phyloP scores from a whole-genome alignment of 2,113 vertebrate genomes.

The Xenopus laevis region DNA sequence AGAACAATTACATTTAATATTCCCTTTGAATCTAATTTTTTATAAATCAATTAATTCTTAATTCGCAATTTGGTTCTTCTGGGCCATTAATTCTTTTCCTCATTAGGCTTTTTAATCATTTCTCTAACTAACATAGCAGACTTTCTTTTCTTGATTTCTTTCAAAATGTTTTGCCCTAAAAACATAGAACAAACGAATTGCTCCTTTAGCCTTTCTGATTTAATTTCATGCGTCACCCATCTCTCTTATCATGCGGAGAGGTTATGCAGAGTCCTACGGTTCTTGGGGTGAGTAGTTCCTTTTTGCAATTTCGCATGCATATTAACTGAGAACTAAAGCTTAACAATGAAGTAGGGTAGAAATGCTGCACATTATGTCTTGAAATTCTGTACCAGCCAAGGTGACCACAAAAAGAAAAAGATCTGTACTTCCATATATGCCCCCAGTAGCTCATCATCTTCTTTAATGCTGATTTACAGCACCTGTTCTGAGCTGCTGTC shows the following conservation, averaged over 20 bases:
- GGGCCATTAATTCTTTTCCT: conserved; percentile 59
- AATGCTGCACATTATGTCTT: no score
- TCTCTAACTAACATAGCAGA: conserved; percentile 46
- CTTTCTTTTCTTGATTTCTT: conserved; percentile 4
- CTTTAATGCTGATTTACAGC: no score
- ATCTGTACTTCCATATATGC: no score
- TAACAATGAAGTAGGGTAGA: no score
- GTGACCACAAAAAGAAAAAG: no score
- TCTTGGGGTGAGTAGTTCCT: not conserved
- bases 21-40: conserved; percentile 59
- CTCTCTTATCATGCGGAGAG: not conserved
- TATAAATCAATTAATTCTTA: conserved; percentile 61
- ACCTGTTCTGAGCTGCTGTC: no score
- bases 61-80: conserved; percentile 61
- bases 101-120: conserved; percentile 59
- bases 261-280: not conserved
- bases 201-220: conserved; percentile 9
- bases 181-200: conserved; percentile 14
- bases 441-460: no score
- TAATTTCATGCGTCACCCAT: conserved; percentile 11
- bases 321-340: no score
- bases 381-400: no score
- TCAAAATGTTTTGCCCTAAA: not conserved
- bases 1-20: conserved; percentile 59
- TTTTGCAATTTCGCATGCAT: not conserved